Evolutionary conservation across 2,113 vertebrate species (phyloP).

Genomic region (Notarius quadriscutis): DNA sequence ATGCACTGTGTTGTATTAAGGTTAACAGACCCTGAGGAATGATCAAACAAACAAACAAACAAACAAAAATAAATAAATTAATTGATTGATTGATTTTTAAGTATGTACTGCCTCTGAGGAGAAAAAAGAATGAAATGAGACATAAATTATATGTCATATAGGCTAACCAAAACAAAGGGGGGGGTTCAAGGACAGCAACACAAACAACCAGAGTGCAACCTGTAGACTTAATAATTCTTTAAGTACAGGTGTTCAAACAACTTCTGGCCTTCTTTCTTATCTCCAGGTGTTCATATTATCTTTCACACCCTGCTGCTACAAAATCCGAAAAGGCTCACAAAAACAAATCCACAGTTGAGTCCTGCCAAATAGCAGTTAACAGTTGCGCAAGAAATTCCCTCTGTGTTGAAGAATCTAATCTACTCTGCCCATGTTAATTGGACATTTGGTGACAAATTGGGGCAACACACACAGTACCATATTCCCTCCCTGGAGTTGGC

Average conservation of each 20-base stretch:
- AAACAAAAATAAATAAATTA: not conserved
- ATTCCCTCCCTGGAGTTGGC: slow-evolving; percentile 35
- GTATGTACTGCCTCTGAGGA: not conserved
- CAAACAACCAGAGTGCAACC: not conserved
- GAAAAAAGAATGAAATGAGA: not conserved
- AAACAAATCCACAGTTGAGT: slow-evolving; percentile 42
- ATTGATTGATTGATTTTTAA: not conserved
- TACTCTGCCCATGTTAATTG: slow-evolving; percentile 64
- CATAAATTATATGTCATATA: not conserved
- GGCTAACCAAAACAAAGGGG: not conserved
- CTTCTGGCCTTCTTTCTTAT: not conserved
- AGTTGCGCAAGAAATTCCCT: slow-evolving; percentile 51
- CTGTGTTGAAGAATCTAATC: slow-evolving; percentile 54
- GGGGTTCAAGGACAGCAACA: slow-evolving; percentile 19
- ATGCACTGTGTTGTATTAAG: slow-evolving; percentile 17
- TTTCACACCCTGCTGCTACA: slow-evolving; percentile 47
- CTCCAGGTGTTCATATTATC: slow-evolving; percentile 17
- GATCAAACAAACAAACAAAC: not conserved
- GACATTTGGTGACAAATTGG: slow-evolving; percentile 62
- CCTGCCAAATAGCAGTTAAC: slow-evolving; percentile 60
- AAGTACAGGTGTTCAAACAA: slow-evolving; percentile 13
- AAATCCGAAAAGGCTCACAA: slow-evolving; percentile 48
- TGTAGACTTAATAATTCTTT: not conserved
- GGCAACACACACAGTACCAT: slow-evolving; percentile 46
- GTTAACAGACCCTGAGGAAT: slow-evolving; percentile 4